Evolutionary conservation across 1,140 invertebrate species (phyloP).

Genomic region (Cherax quadricarinatus): DNA sequence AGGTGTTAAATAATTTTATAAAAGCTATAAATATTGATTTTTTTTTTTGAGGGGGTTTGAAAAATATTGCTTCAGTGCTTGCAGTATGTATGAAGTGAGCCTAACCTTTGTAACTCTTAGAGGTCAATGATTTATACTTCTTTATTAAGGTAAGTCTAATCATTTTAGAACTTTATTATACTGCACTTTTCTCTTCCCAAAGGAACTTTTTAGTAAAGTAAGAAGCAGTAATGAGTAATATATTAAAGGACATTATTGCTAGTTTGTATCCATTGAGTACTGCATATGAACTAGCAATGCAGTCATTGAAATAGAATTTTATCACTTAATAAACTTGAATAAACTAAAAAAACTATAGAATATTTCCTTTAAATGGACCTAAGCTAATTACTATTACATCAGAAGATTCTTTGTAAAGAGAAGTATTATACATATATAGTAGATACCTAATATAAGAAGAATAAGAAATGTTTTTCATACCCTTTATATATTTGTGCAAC

Average conservation of each 20-base stretch:
- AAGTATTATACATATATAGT: slow-evolving; percentile 35
- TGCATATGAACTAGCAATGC: no score
- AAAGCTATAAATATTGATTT: slow-evolving; percentile 32
- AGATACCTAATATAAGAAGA: slow-evolving; percentile 16
- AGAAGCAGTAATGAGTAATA: neutral
- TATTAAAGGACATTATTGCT: slow-evolving; percentile 7
- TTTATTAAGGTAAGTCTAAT: slow-evolving; percentile 35
- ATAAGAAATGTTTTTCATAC: slow-evolving; percentile 57
- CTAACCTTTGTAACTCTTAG: slow-evolving; percentile 50
- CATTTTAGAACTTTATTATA: slow-evolving; percentile 36
- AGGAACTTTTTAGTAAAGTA: slow-evolving; percentile 50
- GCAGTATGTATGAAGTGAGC: slow-evolving; percentile 48
- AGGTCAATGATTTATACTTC: slow-evolving; percentile 57
- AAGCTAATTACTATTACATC: neutral
- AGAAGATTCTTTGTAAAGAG: slow-evolving; percentile 37
- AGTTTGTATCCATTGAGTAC: neutral
- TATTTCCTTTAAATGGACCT: neutral
- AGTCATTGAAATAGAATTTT: no score
- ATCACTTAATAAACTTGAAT: no score
- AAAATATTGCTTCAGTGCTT: slow-evolving; percentile 36
- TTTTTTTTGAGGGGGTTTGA: slow-evolving; percentile 23
- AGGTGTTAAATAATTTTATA: slow-evolving; percentile 56
- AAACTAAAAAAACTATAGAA: neutral
- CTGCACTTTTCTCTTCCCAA: slow-evolving; percentile 44
- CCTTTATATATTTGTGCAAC: slow-evolving; percentile 69